phyloP scores from a whole-genome alignment of 1,140 invertebrate species.

The Solenopsis invicta region DNA sequence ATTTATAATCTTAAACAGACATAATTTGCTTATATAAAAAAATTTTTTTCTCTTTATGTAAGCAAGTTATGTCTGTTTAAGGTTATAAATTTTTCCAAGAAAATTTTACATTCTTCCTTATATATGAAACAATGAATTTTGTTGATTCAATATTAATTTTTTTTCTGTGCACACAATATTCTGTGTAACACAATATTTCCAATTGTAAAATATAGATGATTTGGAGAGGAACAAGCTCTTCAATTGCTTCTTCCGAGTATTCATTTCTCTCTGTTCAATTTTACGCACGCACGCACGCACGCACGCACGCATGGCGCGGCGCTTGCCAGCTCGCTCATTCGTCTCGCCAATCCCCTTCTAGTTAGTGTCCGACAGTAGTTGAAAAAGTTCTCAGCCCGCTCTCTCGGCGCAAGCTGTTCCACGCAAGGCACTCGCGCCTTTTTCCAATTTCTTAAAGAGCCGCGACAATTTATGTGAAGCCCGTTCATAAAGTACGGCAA shows the following conservation, averaged over 20 bases:
- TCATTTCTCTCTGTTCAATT: conserved; percentile 17
- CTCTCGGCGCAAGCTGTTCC: conserved; percentile 86
- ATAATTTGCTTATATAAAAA: no score
- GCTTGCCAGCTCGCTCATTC: conserved; percentile 49
- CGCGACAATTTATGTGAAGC: conserved; percentile 87
- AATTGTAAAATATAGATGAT: neutral
- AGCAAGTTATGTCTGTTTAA: no score
- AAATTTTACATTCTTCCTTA: no score
- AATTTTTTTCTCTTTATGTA: no score
- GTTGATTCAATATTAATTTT: no score
- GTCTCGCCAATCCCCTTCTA: conserved; percentile 48
- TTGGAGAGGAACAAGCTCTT: neutral
- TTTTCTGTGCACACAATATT: no score
- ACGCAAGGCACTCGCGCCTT: conserved; percentile 80
- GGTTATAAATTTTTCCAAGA: no score
- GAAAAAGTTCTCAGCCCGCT: conserved; percentile 86
- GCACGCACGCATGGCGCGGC: neutral
- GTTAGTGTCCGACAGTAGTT: conserved; percentile 75
- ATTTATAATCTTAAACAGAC: no score
- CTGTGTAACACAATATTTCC: neutral
- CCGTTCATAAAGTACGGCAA: conserved; percentile 86
- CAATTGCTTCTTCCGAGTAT: conserved; percentile 24
- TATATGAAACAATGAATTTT: no score
- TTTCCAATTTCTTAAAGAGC: conserved; percentile 87
- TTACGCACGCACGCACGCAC: neutral